phyloP scores from a whole-genome alignment of 2,797 vertebrate genomes.

The Acanthurus tractus region DNA sequence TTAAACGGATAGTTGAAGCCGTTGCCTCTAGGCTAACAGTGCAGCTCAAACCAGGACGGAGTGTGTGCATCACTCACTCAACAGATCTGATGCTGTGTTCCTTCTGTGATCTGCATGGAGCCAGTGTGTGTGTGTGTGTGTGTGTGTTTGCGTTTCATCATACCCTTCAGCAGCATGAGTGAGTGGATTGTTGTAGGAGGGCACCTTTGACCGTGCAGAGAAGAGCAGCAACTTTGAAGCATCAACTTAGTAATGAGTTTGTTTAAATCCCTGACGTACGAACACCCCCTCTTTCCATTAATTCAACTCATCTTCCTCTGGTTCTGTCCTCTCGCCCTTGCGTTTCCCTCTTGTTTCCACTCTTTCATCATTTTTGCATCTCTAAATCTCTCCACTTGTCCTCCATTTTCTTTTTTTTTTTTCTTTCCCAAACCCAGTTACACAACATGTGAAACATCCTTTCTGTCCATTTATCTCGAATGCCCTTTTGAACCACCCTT shows the following conservation, averaged over 20 bases:
- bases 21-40: conserved; percentile 8
- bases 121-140: conserved; percentile 41
- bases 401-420: conserved; percentile 19
- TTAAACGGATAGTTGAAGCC: neutral
- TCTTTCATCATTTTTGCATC: conserved; percentile 66
- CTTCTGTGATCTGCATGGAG: neutral
- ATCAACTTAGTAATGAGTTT: conserved; percentile 39
- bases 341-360: conserved; percentile 45
- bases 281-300: conserved; percentile 42
- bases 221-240: conserved; percentile 57
- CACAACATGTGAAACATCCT: conserved; percentile 7
- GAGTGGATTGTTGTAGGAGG: conserved; percentile 67
- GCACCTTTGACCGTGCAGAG: conserved; percentile 67
- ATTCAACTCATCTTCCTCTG: conserved; percentile 42
- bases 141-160: conserved; percentile 54
- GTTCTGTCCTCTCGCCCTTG: conserved; percentile 50
- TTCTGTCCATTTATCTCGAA: conserved; percentile 3
- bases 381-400: conserved; percentile 43
- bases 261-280: conserved; percentile 27
- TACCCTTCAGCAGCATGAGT: conserved; percentile 60
- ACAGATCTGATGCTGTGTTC: conserved; percentile 27
- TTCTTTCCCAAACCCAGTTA: conserved; percentile 9
- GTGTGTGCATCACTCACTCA: conserved; percentile 34
- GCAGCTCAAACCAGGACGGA: conserved; percentile 13
- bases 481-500: neutral